Conservation (phyloP, 2,797 vertebrate species). For the Tangara arthus region DNA sequence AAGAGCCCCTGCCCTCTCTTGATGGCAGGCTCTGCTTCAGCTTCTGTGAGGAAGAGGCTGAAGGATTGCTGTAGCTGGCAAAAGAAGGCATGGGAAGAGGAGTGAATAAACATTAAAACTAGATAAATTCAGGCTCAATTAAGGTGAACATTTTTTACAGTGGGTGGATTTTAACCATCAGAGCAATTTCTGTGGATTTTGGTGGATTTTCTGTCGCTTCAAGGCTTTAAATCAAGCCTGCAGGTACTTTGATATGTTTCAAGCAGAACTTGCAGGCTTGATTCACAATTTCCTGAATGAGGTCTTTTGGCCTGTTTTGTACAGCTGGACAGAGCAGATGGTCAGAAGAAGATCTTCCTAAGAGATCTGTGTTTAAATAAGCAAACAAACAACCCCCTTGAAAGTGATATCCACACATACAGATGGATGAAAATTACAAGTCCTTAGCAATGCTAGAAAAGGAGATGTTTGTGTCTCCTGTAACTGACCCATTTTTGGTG, state of each 20-base stretch:
- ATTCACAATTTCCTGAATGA: conserved; percentile 1
- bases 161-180: neutral
- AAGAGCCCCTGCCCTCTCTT: neutral
- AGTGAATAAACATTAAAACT: neutral
- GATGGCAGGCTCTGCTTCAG: neutral
- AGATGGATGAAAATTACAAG: neutral
- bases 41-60: neutral
- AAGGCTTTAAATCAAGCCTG: neutral
- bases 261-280: neutral
- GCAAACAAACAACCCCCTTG: conserved; percentile 49
- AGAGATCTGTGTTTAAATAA: conserved; percentile 31
- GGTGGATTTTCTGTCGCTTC: neutral
- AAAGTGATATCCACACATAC: conserved; percentile 14
- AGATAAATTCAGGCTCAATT: neutral
- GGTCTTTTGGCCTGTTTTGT: conserved; percentile 21
- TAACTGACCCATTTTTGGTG: neutral
- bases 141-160: neutral
- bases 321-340: conserved; percentile 54
- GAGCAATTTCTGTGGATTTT: neutral
- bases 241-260: neutral
- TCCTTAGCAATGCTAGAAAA: neutral
- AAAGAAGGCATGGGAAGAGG: neutral
- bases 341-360: conserved; percentile 23
- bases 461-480: neutral
- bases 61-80: neutral